These are phyloP conservation scores for Tinea pellionella DNA, from an alignment of 2,888 invertebrate genomes.

Conservation along the genomic window DNA sequence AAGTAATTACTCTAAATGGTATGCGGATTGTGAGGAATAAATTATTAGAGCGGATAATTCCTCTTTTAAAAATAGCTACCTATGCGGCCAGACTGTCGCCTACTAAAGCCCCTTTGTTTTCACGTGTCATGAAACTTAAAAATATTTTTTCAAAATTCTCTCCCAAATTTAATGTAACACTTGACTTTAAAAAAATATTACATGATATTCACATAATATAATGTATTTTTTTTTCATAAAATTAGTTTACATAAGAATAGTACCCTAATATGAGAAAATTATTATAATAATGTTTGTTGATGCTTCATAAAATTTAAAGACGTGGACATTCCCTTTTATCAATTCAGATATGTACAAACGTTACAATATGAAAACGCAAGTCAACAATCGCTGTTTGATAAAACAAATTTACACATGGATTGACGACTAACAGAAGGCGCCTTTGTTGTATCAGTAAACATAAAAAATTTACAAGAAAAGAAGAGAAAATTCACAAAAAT, in stretches of 20 bases:
- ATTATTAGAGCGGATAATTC: slow-evolving; percentile 10
- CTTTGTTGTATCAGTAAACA: slow-evolving; percentile 14
- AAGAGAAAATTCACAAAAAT: not conserved
- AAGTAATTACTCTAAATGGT: not conserved
- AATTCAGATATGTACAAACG: not conserved
- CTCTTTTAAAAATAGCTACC: slow-evolving; percentile 11
- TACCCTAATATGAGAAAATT: no score
- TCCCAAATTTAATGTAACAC: not conserved
- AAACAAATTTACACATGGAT: slow-evolving; percentile 15
- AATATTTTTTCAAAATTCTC: slow-evolving; percentile 11
- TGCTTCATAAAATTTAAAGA: not conserved
- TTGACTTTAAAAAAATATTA: not conserved
- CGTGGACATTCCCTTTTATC: not conserved
- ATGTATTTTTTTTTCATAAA: no score
- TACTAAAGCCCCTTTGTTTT: slow-evolving; percentile 13
- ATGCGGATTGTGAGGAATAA: not conserved
- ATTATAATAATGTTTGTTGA: no score
- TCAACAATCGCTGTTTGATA: slow-evolving; percentile 12
- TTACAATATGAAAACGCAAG: not conserved
- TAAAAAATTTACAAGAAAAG: not conserved
- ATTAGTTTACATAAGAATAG: no score
- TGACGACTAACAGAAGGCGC: slow-evolving; percentile 13
- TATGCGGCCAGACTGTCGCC: slow-evolving; percentile 6
- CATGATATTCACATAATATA: not conserved
- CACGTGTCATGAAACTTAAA: slow-evolving; percentile 13